Evolutionary conservation across 1,140 invertebrate species (phyloP), one percentile per base, ranked within the genome.

Genomic region (Idris sp.): DNA sequence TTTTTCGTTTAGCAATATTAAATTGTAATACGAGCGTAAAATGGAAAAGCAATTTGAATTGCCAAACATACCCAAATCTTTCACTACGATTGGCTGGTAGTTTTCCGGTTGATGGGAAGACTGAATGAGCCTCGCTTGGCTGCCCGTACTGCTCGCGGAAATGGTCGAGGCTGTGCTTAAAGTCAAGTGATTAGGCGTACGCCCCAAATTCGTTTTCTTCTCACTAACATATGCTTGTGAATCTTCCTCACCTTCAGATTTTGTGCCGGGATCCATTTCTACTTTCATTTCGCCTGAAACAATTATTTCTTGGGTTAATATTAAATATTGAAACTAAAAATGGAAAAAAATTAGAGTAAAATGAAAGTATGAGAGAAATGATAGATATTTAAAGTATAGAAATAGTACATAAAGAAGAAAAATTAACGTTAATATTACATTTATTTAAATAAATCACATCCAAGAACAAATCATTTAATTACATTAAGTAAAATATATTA

Each of bases 81-180:
- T 93, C 78, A 93, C 91, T 83, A 91, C 91, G 58, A 93, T 91
- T 15, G 94, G 94, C 74, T 96, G 94, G 87, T 96, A 96, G 79
- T 93, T 94, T 75, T 95, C 92, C 33, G 96, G 96, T 79, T 96
- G 94, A 86, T 97, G 94, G 68, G 96, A 97, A 56, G 95, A 95
- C 87, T 97, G 96, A 81, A 97, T 97, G 67, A 98, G 91, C 79
- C 95, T 92, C 11, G 96, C 96, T 85, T 97, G 96, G 81, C 94
- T 96, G 76, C 96, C 95, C 35, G 95, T 97, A 85, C 95, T 97
- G 76, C 96, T 95, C 59, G 96, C 95, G 68, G 96, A 97, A 82
- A 97, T 91, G 7, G 96, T 97, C 58, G 96, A 97, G 61, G 95
- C 96, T 74, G 96, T 97, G 89, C 95, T 94, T 83, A 97, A 89